Percentiles rank a stretch among this genome's conserved stretches.
Evolutionary conservation across 37 sponge, comb jelly and placozoan species (phyloP).

Genomic region (Crambe crambe): DNA sequence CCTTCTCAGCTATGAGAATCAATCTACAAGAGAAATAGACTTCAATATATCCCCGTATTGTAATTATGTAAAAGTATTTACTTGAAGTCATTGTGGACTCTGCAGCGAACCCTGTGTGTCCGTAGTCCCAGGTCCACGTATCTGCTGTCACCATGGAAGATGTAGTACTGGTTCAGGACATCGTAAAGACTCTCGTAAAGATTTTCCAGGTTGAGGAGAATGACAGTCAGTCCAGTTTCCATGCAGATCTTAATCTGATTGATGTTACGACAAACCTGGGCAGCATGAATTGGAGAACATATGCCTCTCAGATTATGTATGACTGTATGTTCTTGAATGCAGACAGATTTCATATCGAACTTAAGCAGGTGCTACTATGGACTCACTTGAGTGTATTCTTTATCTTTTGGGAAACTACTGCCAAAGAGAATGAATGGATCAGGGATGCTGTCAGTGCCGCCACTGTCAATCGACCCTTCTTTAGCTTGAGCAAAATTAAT

Average conservation of each 20-base stretch:
- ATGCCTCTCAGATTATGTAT: too few relatives aligned
- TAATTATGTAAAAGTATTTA: background rate
- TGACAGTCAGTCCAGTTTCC: conserved; percentile 88
- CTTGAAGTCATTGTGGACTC: conserved; percentile 85
- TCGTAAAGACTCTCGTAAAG: conserved; percentile 97
- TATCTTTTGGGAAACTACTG: conserved; percentile 92
- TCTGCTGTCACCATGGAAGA: conserved; percentile 47
- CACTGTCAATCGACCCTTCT: background rate
- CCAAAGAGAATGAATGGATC: conserved; percentile 85
- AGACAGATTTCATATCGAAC: background rate
- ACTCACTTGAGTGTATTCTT: conserved; percentile 89
- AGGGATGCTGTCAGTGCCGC: background rate
- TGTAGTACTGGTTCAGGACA: conserved; percentile 95
- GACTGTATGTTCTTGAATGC: too few relatives aligned
- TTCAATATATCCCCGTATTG: background rate
- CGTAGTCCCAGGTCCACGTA: conserved; percentile 92
- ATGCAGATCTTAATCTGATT: conserved; percentile 96
- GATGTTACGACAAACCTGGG: conserved; percentile 85
- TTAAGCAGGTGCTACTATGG: background rate
- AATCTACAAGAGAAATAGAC: conserved; percentile 23
- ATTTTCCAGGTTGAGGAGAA: conserved; percentile 93
- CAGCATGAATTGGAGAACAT: too few relatives aligned
- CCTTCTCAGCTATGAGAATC: conserved; percentile 78
- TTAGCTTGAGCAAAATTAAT: background rate
- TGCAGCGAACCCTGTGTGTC: conserved; percentile 85